Conservation (phyloP, 2,888 invertebrate species). For the Melipona bicolor region DNA sequence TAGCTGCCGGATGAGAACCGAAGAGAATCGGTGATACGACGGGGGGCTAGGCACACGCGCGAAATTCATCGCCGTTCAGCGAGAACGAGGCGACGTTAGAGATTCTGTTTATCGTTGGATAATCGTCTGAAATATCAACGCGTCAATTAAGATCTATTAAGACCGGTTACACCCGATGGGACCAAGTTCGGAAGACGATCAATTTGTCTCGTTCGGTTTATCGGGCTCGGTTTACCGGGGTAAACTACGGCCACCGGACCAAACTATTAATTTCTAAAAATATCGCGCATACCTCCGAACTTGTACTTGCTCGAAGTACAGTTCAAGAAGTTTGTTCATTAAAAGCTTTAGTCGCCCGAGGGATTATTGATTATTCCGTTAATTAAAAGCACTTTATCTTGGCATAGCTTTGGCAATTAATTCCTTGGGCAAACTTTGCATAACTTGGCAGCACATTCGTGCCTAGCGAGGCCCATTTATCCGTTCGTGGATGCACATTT, state of each 20-base stretch:
- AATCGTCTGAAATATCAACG: background rate
- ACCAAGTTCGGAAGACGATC: conserved; percentile 8
- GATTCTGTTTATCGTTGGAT: conserved; percentile 28
- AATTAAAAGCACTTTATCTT: conserved; percentile 60
- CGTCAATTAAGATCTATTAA: background rate
- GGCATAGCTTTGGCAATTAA: conserved; percentile 49
- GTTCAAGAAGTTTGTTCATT: conserved; percentile 57
- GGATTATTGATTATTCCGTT: conserved; percentile 59
- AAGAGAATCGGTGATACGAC: background rate
- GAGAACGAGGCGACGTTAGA: background rate
- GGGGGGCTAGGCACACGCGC: conserved; percentile 7
- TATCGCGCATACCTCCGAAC: conserved; percentile 37
- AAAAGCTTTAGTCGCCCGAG: conserved; percentile 39
- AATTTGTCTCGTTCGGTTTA: background rate
- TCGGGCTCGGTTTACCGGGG: background rate
- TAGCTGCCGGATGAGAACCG: conserved; percentile 25
- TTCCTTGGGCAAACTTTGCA: conserved; percentile 41
- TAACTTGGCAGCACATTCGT: conserved; percentile 40
- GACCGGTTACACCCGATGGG: background rate
- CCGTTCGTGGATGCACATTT: conserved; percentile 26
- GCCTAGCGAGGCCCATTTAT: conserved; percentile 21
- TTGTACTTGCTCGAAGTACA: conserved; percentile 10
- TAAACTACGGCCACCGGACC: background rate
- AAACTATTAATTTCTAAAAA: conserved; percentile 28
- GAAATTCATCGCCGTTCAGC: conserved; percentile 11